Conservation (phyloP, 2,113 vertebrate species). For the Protobothrops flavoviridis region DNA sequence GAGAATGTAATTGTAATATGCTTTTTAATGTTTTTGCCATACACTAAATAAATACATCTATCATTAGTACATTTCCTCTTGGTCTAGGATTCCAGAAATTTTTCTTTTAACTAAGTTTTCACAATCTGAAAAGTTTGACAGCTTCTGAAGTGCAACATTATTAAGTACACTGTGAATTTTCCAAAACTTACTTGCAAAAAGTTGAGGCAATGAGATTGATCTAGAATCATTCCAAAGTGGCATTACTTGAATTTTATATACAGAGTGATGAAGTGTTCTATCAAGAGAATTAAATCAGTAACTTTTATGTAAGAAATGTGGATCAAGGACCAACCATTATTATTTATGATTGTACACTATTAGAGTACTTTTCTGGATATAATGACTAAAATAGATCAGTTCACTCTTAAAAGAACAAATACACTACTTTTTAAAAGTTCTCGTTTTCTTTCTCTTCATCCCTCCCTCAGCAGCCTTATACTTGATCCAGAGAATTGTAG, state of each 20-base stretch:
- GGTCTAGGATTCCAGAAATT: neutral
- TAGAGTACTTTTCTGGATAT: neutral
- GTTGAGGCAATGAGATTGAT: neutral
- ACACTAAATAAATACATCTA: neutral
- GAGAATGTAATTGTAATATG: neutral
- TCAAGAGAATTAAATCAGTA: slow-evolving; percentile 14
- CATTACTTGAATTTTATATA: neutral
- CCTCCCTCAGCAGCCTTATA: neutral
- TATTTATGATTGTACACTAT: neutral
- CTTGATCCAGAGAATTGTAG: neutral
- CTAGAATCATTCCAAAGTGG: neutral
- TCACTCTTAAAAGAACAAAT: neutral
- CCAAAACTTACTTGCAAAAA: neutral
- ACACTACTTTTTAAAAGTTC: neutral
- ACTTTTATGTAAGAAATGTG: neutral
- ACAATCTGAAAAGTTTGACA: neutral
- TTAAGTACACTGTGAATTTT: neutral
- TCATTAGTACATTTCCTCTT: neutral
- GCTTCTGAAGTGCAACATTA: neutral
- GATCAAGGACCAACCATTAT: neutral
- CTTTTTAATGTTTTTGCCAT: neutral
- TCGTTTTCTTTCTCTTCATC: neutral
- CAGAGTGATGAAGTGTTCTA: neutral
- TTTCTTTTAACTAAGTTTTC: neutral
- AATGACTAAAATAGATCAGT: neutral